Base-by-base conservation (phyloP, 2,797 vertebrate species). In the Sebastes hubbsi region DNA sequence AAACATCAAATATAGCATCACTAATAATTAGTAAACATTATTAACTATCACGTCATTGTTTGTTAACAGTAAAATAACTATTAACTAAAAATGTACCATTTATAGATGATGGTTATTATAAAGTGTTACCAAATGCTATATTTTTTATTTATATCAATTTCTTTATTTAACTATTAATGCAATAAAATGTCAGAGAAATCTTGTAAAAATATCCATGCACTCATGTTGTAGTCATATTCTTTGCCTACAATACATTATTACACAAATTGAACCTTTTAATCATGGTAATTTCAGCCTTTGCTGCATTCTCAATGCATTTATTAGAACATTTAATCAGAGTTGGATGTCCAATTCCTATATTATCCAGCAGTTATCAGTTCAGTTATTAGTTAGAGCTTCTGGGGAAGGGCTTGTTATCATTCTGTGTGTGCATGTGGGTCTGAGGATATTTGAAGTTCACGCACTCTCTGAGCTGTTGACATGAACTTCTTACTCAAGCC, bases 391-490 rank as follows among this genome's bases (percentile, higher is more conserved):
- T 58, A 38, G 13, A 49, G 80, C 25, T 58, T 65, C 56, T 62
- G 24, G 54, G 27, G 66, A 36, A 22, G 25, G 6, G 12, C 55
- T 71, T 11, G 22, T 81, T 78, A 22, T 70, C 71, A 55, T 71
- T 73, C 59, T 55, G 42, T 36, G 22, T 5, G n/a, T 62, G 18
- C n/a, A 10, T 9, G 32, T 49, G 24, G 10, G 42, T 38, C 42
- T 62, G 38, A 20, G 52, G 36, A 54, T 74, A 29, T 86, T 62
- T 73, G 34, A 62, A 69, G 63, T 77, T 78, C 68, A 75, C 1
- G 5, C 63, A 22, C 72, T 49, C 18, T 72, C 71, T 60, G 46
- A 85, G 36, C 36, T 83, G 73, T 64, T 80, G 71, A 83, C 72
- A 70, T 25, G 6, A 77, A 78, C 79, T 71, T 80, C 46, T 81